Conservation (phyloP, 2,113 vertebrate species). For the Lycocorax pyrrhopterus region DNA sequence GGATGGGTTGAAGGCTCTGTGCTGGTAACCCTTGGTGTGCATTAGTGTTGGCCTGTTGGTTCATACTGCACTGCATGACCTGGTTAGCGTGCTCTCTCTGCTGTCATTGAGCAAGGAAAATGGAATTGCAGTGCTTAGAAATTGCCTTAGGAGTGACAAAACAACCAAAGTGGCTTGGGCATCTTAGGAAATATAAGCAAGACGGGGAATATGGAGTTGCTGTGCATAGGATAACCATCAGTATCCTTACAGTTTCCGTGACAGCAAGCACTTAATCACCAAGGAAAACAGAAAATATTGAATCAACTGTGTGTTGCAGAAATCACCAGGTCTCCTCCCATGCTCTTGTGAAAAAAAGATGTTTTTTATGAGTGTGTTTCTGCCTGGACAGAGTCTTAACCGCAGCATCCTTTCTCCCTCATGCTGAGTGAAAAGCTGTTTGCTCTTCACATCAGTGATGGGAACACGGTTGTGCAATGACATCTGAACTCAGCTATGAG, state of each 20-base stretch:
- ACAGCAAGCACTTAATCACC: neutral
- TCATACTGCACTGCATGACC: neutral
- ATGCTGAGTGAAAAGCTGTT: neutral
- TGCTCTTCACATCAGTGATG: neutral
- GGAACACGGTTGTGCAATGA: neutral
- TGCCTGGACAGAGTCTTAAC: neutral
- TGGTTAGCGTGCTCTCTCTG: neutral
- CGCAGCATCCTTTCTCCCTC: neutral
- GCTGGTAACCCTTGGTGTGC: neutral
- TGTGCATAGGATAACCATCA: neutral
- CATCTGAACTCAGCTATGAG: neutral
- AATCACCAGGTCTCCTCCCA: neutral
- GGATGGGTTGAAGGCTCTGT: neutral
- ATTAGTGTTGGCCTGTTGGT: neutral
- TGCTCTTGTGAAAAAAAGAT: neutral
- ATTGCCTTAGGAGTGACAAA: slow-evolving; percentile 16
- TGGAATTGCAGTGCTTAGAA: neutral
- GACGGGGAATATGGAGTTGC: neutral
- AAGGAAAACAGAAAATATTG: neutral
- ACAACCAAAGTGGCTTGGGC: neutral
- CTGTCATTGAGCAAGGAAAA: neutral
- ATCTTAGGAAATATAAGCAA: neutral
- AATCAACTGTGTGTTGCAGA: neutral
- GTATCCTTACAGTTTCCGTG: accelerated
- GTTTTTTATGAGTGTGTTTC: neutral